Conservation (phyloP, 30 jellyfish, hydroid and myxozoan species). For the Pelagia noctiluca region DNA sequence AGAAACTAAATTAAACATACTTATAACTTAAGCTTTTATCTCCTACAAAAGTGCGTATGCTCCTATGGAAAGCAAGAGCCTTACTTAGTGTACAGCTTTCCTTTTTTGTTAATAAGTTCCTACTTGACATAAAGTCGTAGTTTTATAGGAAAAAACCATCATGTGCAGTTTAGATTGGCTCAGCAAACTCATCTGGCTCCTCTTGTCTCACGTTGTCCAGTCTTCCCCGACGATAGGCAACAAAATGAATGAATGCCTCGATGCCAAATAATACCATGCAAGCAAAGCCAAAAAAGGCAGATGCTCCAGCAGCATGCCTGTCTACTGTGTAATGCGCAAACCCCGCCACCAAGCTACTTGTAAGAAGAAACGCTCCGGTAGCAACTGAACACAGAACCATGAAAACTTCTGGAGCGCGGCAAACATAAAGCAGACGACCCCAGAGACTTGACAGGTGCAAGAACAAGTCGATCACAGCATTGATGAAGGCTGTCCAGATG, state of each 20-base stretch:
- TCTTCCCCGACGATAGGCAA: slow-evolving; percentile 62
- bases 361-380: slow-evolving; percentile 50
- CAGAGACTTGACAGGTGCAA: slow-evolving; percentile 66
- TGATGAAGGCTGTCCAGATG: slow-evolving; percentile 69
- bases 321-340: slow-evolving; percentile 30
- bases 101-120: too few species aligned
- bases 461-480: slow-evolving; percentile 55
- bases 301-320: slow-evolving; percentile 52
- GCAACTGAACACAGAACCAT: slow-evolving; percentile 70
- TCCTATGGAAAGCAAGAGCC: too few species aligned
- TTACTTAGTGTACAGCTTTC: too few species aligned
- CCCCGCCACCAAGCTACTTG: slow-evolving; percentile 73
- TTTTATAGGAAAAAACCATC: too few species aligned
- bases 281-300: slow-evolving; percentile 73
- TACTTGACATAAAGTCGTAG: too few species aligned
- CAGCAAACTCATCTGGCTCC: slow-evolving; percentile 74
- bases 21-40: too few species aligned
- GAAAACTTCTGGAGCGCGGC: slow-evolving; percentile 76
- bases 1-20: too few species aligned
- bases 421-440: slow-evolving; percentile 48
- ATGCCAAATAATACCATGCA: slow-evolving; percentile 67
- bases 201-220: slow-evolving; percentile 61
- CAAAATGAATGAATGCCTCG: slow-evolving; percentile 62
- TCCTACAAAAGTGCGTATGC: too few species aligned
- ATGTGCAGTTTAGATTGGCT: slow-evolving; percentile 39